Percentiles rank a stretch among this genome's conserved stretches.
phyloP scores from a whole-genome alignment of 2,113 vertebrate species.

The Ornithorhynchus anatinus region DNA sequence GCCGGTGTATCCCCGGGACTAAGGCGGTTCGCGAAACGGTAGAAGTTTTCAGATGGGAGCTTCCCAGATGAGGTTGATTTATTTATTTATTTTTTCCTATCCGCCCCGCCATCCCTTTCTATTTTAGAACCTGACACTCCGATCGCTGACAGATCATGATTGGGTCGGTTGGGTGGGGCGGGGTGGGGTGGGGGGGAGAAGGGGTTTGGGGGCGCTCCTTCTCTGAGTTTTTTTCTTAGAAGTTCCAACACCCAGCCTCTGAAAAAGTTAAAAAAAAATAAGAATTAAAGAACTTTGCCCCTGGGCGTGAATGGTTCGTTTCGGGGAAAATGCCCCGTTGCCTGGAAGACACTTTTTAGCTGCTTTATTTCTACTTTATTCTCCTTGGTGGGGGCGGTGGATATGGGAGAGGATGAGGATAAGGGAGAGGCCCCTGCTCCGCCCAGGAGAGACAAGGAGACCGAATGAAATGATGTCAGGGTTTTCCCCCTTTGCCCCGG shows the following conservation, averaged over 20 bases:
- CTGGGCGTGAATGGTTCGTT: slow-evolving; percentile 7
- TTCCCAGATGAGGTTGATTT: slow-evolving; percentile 44
- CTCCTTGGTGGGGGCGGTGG: slow-evolving; percentile 13
- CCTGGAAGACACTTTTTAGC: slow-evolving; percentile 35
- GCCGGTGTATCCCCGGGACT: slow-evolving; percentile 15
- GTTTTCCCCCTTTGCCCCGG: slow-evolving; percentile 52
- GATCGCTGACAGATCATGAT: slow-evolving; percentile 15
- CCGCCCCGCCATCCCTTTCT: too few relatives aligned
- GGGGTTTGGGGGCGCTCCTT: slow-evolving; percentile 16
- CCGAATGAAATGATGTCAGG: slow-evolving; percentile 41
- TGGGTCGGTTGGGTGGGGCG: too few relatives aligned
- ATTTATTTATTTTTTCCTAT: too few relatives aligned
- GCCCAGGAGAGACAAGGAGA: slow-evolving; percentile 17
- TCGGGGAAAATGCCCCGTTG: slow-evolving; percentile 9
- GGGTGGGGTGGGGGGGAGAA: too few relatives aligned
- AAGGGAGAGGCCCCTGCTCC: slow-evolving; percentile 13
- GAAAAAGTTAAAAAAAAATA: slow-evolving; percentile 48
- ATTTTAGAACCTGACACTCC: not conserved
- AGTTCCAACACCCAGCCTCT: slow-evolving; percentile 39
- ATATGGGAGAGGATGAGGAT: slow-evolving; percentile 41
- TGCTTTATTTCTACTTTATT: slow-evolving; percentile 8
- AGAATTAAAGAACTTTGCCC: not conserved
- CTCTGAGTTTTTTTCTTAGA: slow-evolving; percentile 27
- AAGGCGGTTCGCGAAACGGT: slow-evolving; percentile 33
- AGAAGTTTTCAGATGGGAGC: slow-evolving; percentile 63